Conservation (phyloP, 2,797 vertebrate species). For the Microctenopoma lineatum region DNA sequence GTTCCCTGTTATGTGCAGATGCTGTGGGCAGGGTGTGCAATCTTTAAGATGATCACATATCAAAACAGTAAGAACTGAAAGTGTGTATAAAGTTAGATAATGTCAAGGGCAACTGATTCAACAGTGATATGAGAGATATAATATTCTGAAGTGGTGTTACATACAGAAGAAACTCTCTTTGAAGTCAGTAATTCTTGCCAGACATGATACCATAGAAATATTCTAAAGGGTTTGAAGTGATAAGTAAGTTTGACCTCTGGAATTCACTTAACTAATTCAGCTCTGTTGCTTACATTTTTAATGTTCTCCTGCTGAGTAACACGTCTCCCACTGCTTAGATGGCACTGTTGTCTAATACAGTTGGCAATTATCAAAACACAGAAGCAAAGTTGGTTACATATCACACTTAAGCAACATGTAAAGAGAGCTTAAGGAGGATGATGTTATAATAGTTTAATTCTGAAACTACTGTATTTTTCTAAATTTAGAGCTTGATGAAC, state of each 20-base stretch:
- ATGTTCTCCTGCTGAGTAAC: slow-evolving; percentile 7
- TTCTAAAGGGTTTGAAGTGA: slow-evolving; percentile 4
- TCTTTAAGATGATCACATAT: too few relatives aligned
- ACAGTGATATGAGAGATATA: not conserved
- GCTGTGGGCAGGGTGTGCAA: not conserved
- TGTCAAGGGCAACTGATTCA: not conserved
- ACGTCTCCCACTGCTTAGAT: not conserved
- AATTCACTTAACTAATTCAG: slow-evolving; percentile 4
- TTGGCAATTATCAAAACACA: not conserved
- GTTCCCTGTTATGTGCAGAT: not conserved
- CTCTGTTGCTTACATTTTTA: not conserved
- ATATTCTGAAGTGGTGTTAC: not conserved
- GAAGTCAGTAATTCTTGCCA: not conserved
- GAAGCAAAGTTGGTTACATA: slow-evolving; percentile 2
- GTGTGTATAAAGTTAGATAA: not conserved
- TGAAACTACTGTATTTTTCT: too few relatives aligned
- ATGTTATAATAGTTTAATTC: not conserved
- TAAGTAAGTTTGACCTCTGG: not conserved
- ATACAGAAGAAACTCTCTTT: slow-evolving; percentile 11
- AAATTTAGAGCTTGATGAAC: too few relatives aligned
- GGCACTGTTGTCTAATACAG: not conserved
- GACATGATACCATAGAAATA: not conserved
- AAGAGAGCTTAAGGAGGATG: not conserved
- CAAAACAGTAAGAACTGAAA: not conserved
- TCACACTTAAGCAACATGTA: not conserved